These are phyloP conservation scores for Hoplodrina ambigua DNA, from an alignment of 2,888 invertebrate species.

Conservation along the genomic window DNA sequence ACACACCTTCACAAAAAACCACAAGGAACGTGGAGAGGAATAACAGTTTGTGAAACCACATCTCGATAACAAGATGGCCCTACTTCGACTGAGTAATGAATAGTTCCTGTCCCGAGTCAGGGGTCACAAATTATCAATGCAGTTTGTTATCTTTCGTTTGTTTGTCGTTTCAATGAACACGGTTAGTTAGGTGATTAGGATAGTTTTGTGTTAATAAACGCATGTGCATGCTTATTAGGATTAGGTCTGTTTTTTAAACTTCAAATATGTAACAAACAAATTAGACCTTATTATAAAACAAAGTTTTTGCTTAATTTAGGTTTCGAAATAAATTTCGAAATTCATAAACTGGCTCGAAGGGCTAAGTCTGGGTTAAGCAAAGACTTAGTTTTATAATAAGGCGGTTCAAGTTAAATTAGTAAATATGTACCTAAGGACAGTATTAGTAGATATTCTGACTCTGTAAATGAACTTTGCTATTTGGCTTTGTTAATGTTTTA, in stretches of 20 bases:
- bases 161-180: constrained; percentile 49
- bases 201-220: constrained; percentile 21
- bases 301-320: no score
- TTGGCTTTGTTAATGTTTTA: no score
- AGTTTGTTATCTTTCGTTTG: constrained; percentile 65
- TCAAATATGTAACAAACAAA: not conserved
- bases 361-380: no score
- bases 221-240: constrained; percentile 8
- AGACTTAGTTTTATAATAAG: no score
- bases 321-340: no score
- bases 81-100: constrained; percentile 50
- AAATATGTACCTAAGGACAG: no score
- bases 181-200: constrained; percentile 43
- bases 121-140: constrained; percentile 71
- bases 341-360: no score
- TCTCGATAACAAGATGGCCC: constrained; percentile 40
- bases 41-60: constrained; percentile 58
- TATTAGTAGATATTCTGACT: not conserved
- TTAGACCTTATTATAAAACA: not conserved
- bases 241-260: not conserved
- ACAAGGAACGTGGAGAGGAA: constrained; percentile 39
- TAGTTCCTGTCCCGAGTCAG: constrained; percentile 60
- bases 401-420: no score
- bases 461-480: not conserved
- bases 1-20: constrained; percentile 57